Evolutionary conservation across 2,888 invertebrate species (phyloP).

Genomic region (Lacanobia wlatinum): DNA sequence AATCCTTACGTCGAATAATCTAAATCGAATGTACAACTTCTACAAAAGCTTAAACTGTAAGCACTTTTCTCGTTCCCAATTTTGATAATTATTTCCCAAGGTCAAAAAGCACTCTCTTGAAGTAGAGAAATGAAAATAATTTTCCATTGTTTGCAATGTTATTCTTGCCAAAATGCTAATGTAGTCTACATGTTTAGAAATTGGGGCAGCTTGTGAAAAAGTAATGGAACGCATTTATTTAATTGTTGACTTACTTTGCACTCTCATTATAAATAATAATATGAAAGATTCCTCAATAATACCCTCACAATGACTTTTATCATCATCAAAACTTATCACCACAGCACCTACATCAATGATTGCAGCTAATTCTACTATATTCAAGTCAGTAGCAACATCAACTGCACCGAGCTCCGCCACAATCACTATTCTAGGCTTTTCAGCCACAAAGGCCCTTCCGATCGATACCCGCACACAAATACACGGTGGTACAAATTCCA

Average conservation of each 20-base stretch:
- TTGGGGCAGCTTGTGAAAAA: not conserved
- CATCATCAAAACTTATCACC: not conserved
- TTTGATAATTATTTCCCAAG: conserved; percentile 1
- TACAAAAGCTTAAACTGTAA: not conserved
- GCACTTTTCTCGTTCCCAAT: not conserved
- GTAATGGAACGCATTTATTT: not conserved
- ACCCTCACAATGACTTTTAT: not conserved
- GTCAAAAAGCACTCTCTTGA: not conserved
- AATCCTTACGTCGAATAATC: no score
- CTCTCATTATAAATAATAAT: no score
- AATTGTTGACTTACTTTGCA: not conserved
- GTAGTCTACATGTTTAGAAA: not conserved
- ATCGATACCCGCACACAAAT: conserved; percentile 47
- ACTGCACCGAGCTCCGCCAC: not conserved
- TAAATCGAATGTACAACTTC: not conserved
- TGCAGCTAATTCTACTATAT: not conserved
- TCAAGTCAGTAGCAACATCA: not conserved
- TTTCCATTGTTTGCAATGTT: not conserved
- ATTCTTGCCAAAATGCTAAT: conserved; percentile 3
- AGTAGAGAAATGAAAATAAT: not conserved
- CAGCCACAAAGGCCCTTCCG: conserved; percentile 23
- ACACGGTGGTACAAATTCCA: conserved; percentile 30
- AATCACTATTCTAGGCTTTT: conserved; percentile 20
- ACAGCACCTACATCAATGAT: not conserved
- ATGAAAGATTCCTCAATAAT: no score